Evolutionary conservation across 2,113 vertebrate genomes (phyloP).

Genomic region (Sarotherodon lohbergeri): DNA sequence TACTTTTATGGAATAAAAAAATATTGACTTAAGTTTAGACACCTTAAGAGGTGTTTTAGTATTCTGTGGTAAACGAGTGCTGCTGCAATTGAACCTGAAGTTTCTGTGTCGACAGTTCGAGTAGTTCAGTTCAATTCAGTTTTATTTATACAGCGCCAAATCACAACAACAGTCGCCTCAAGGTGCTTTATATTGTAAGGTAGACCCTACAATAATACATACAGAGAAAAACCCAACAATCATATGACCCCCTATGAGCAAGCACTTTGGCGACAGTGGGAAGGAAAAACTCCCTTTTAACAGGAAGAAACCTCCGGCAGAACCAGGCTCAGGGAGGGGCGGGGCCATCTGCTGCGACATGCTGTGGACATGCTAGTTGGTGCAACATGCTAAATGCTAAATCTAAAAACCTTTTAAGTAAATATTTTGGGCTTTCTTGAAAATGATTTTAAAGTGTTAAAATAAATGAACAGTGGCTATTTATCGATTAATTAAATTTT

Average conservation of each 20-base stretch:
- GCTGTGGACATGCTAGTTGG: background rate
- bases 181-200: background rate
- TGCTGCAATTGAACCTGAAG: background rate
- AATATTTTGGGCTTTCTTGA: background rate
- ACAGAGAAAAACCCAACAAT: background rate
- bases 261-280: accelerated
- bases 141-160: background rate
- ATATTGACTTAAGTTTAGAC: background rate
- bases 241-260: background rate
- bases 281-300: background rate
- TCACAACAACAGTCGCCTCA: background rate
- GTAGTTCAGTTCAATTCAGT: background rate
- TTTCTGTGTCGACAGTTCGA: background rate
- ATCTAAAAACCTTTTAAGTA: background rate
- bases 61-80: background rate
- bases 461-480: background rate
- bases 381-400: background rate
- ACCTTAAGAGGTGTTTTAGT: background rate
- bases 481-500: background rate
- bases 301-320: background rate
- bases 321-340: background rate
- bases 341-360: accelerated
- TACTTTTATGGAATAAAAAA: background rate
- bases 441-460: background rate
- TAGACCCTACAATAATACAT: background rate